Percentiles rank a stretch among this genome's conserved stretches.
These are phyloP conservation scores for Sphenodon punctatus DNA, from an alignment of 2,797 vertebrate species.

Conservation along the genomic window DNA sequence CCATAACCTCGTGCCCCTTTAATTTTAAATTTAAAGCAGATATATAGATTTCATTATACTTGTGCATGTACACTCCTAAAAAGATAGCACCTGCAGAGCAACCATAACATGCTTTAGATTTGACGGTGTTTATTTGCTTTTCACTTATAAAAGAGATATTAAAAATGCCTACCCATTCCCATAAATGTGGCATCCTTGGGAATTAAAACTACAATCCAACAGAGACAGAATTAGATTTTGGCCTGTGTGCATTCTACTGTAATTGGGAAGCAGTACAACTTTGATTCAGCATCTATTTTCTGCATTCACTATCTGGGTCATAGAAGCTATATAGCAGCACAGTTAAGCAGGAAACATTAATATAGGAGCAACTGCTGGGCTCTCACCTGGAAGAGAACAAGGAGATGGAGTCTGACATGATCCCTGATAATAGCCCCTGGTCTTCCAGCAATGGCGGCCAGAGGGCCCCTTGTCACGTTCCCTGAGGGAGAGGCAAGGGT, in stretches of 20 bases:
- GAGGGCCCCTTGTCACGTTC: no score
- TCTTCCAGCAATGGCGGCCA: no score
- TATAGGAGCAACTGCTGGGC: not conserved
- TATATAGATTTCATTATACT: not conserved
- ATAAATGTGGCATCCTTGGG: not conserved
- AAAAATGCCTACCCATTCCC: not conserved
- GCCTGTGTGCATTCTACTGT: not conserved
- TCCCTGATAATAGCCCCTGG: no score
- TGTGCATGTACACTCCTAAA: not conserved
- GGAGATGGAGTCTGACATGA: not conserved
- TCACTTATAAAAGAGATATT: not conserved
- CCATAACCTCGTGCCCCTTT: no score
- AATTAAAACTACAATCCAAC: not conserved
- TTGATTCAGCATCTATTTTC: not conserved
- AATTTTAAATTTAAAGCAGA: not conserved
- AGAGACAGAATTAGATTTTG: conserved; percentile 3
- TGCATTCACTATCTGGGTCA: not conserved
- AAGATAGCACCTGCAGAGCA: no score
- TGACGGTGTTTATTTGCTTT: not conserved
- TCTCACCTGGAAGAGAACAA: not conserved
- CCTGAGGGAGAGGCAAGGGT: no score
- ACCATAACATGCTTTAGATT: not conserved
- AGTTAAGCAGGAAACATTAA: not conserved
- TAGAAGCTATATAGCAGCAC: not conserved
- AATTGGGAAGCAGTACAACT: not conserved